phyloP scores from a whole-genome alignment of 2,888 invertebrate species.

The Julus scandinavius region DNA sequence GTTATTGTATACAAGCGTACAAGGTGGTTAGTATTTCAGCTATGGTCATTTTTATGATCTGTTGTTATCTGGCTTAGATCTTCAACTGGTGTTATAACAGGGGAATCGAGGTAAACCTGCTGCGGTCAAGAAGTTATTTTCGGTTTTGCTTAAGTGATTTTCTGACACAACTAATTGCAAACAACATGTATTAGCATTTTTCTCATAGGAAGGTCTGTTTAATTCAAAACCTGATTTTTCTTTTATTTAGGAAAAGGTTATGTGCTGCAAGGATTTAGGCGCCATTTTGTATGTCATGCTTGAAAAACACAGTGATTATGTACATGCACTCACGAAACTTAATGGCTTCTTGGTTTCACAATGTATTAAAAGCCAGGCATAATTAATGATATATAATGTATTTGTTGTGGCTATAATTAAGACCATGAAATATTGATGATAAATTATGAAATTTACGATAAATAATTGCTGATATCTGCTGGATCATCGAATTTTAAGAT shows the following conservation, averaged over 20 bases:
- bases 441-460: background rate
- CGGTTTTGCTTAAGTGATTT: background rate
- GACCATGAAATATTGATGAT: background rate
- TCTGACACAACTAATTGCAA: too few relatives aligned
- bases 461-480: background rate
- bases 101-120: background rate
- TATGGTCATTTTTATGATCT: slow-evolving; percentile 5
- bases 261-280: too few relatives aligned
- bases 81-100: background rate
- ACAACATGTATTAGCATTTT: too few relatives aligned
- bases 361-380: background rate
- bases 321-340: background rate
- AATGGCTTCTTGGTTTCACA: slow-evolving; percentile 3
- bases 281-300: too few relatives aligned
- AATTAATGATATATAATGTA: background rate
- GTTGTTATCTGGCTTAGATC: background rate
- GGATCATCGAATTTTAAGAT: background rate
- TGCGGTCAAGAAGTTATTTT: background rate
- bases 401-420: background rate
- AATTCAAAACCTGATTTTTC: too few relatives aligned
- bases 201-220: too few relatives aligned
- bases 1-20: background rate
- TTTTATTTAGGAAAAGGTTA: too few relatives aligned
- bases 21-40: background rate
- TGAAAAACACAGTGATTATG: background rate